phyloP scores from a whole-genome alignment of 2,797 vertebrate genomes.

The Sebastes trivittatus region DNA sequence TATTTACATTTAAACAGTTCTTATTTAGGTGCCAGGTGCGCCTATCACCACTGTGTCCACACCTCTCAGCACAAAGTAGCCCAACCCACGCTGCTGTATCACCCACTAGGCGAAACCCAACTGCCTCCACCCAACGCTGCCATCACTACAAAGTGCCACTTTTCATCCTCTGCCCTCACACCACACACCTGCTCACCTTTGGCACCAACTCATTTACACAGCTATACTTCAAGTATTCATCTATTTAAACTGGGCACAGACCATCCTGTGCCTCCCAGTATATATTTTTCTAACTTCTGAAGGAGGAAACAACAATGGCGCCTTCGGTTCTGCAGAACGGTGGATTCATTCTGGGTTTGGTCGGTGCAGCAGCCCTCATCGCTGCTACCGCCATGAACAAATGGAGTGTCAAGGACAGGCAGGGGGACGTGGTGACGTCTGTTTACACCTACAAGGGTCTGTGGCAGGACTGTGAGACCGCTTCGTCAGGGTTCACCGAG shows the following conservation, averaged over 20 bases:
- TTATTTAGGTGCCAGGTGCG: constrained; percentile 37
- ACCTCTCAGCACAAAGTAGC: constrained; percentile 23
- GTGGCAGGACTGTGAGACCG: constrained; percentile 89
- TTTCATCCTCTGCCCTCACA: neutral
- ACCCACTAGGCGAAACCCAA: constrained; percentile 31
- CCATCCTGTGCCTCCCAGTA: neutral
- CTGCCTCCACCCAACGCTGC: constrained; percentile 37
- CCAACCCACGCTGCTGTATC: constrained; percentile 43
- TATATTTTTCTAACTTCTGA: neutral
- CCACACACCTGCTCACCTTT: neutral
- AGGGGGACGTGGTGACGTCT: constrained; percentile 86
- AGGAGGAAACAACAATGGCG: constrained; percentile 79
- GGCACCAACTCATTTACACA: neutral
- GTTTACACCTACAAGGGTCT: constrained; percentile 91
- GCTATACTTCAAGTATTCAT: neutral
- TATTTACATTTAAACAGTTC: constrained; percentile 55
- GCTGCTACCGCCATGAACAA: constrained; percentile 86
- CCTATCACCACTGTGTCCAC: constrained; percentile 55
- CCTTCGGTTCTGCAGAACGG: constrained; percentile 85
- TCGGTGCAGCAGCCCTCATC: constrained; percentile 86
- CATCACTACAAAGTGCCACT: constrained; percentile 30
- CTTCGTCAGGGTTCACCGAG: constrained; percentile 88
- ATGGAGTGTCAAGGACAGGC: constrained; percentile 90
- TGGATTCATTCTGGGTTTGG: constrained; percentile 84
- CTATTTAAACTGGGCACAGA: neutral